These are phyloP conservation scores for Escarpia spicata DNA, from an alignment of 2,888 invertebrate genomes.

Conservation along the genomic window DNA sequence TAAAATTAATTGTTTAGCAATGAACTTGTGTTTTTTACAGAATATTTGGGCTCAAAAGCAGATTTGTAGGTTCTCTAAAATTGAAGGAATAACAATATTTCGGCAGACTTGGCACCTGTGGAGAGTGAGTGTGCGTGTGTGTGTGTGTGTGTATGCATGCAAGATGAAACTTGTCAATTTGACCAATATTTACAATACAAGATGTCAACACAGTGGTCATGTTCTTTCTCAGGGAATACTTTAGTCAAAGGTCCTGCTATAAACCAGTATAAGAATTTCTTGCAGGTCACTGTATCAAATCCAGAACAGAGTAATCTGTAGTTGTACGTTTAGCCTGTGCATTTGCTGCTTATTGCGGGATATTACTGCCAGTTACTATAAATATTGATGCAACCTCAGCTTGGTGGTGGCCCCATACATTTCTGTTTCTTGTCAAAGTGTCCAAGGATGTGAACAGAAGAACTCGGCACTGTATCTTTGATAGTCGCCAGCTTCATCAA, in stretches of 20 bases:
- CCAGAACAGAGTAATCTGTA: neutral
- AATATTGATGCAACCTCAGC: neutral
- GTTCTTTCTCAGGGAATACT: neutral
- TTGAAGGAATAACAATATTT: no score
- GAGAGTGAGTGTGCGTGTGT: no score
- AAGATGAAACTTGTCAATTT: neutral
- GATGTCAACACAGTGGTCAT: neutral
- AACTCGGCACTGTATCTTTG: neutral
- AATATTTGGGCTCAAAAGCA: no score
- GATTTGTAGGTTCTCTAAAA: no score
- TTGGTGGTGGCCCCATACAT: no score
- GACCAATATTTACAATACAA: no score
- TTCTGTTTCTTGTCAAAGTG: no score
- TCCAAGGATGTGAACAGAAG: no score
- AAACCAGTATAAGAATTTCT: neutral
- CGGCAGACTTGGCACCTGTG: no score
- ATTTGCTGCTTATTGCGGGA: neutral
- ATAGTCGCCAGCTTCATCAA: neutral
- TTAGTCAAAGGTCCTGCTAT: neutral
- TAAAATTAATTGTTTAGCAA: no score
- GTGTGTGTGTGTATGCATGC: neutral
- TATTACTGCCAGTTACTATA: neutral
- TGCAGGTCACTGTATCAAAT: neutral
- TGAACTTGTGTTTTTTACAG: no score
- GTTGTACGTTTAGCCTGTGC: neutral